phyloP scores from a whole-genome alignment of 2,888 invertebrate genomes.

The Falcaria lacertinaria region DNA sequence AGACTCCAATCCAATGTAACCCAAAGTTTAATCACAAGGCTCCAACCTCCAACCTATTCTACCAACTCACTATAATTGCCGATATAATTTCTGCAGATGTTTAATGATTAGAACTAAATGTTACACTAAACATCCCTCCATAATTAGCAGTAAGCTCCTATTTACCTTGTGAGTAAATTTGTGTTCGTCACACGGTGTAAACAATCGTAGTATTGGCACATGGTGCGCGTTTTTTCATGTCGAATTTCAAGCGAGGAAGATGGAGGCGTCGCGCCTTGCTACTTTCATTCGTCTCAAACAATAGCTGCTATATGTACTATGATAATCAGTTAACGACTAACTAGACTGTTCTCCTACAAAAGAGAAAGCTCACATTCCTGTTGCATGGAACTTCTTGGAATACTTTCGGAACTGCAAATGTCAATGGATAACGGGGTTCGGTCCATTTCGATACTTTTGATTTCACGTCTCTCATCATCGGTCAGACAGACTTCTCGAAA shows the following conservation, averaged over 20 bases:
- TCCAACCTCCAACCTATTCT: neutral
- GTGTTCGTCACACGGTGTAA: neutral
- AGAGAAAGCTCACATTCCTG: slow-evolving; percentile 64
- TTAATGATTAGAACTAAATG: no score
- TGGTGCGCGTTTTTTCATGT: neutral
- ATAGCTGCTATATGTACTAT: slow-evolving; percentile 65
- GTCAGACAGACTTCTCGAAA: slow-evolving; percentile 20
- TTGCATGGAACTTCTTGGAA: slow-evolving; percentile 65
- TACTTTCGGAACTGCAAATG: slow-evolving; percentile 65
- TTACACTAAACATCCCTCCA: no score
- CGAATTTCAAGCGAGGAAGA: slow-evolving; percentile 5
- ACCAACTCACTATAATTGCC: no score
- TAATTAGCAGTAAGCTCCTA: neutral
- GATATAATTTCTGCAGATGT: no score
- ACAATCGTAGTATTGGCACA: neutral
- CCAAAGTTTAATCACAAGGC: neutral
- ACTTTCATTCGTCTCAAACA: slow-evolving; percentile 61
- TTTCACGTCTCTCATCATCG: slow-evolving; percentile 46
- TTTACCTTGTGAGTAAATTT: neutral
- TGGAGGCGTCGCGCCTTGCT: slow-evolving; percentile 25
- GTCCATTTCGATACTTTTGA: slow-evolving; percentile 53
- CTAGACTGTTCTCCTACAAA: slow-evolving; percentile 63
- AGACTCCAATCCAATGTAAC: neutral
- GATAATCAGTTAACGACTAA: slow-evolving; percentile 68
- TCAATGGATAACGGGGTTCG: slow-evolving; percentile 64